These are phyloP conservation scores for Ecdyonurus torrentis DNA, from an alignment of 2,888 invertebrate species.

Conservation along the genomic window DNA sequence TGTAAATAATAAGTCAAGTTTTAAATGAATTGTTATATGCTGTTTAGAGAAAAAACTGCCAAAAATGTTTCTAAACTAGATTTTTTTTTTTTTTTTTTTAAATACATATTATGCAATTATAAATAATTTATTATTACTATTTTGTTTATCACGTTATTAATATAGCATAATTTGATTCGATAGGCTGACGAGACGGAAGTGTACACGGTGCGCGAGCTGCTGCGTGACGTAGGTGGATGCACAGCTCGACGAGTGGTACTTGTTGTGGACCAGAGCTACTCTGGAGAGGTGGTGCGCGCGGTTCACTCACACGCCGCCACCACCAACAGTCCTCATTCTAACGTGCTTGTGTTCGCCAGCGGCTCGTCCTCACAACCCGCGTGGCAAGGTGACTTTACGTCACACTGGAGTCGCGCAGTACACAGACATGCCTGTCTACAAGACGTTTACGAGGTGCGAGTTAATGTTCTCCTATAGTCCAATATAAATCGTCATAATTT, in stretches of 20 bases:
- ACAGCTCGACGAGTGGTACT: slow-evolving; percentile 28
- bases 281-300: slow-evolving; percentile 18
- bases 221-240: slow-evolving; percentile 28
- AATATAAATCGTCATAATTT: no score
- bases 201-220: slow-evolving; percentile 29
- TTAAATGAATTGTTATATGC: no score
- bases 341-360: slow-evolving; percentile 19
- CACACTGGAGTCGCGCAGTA: slow-evolving; percentile 20
- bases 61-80: no score
- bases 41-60: no score
- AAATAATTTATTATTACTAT: no score
- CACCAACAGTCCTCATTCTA: slow-evolving; percentile 4
- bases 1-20: neutral
- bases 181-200: slow-evolving; percentile 27
- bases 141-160: no score
- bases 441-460: neutral
- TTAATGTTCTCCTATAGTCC: no score
- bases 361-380: slow-evolving; percentile 17
- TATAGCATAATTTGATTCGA: slow-evolving; percentile 6
- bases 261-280: slow-evolving; percentile 31
- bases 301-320: neutral
- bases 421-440: neutral
- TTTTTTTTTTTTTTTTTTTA: no score
- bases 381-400: slow-evolving; percentile 22
- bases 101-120: no score